Percentiles rank a stretch among this genome's conserved stretches.
phyloP scores from a whole-genome alignment of 2,797 vertebrate genomes.

The Hippopotamyrus pictus region DNA sequence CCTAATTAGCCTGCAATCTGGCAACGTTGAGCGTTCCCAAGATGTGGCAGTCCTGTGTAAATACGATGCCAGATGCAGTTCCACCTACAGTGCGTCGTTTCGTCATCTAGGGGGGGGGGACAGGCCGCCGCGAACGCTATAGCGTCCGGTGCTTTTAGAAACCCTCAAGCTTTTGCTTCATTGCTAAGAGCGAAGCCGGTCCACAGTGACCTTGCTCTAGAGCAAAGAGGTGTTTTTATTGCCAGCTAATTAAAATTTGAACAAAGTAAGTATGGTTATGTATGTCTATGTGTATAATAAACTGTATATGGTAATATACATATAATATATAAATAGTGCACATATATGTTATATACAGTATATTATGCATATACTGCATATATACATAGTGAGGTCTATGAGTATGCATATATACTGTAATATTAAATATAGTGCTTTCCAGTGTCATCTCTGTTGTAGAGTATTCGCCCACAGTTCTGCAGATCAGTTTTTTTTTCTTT shows the following conservation, averaged over 20 bases:
- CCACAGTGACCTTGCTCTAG: conserved; percentile 46
- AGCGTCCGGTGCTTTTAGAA: conserved; percentile 38
- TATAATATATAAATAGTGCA: neutral
- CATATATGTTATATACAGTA: neutral
- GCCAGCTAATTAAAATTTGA: conserved; percentile 16
- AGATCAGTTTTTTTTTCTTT: neutral
- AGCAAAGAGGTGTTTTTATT: conserved; percentile 32
- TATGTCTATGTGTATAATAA: neutral
- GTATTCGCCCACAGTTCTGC: neutral
- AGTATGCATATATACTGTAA: neutral
- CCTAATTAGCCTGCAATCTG: conserved; percentile 78
- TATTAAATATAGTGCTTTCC: neutral
- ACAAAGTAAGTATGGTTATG: neutral
- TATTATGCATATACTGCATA: neutral
- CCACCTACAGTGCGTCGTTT: conserved; percentile 71
- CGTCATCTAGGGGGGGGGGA: conserved; percentile 32
- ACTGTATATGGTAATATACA: neutral
- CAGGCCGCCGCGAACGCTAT: conserved; percentile 38
- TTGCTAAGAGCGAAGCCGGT: conserved; percentile 45
- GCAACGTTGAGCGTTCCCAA: conserved; percentile 66
- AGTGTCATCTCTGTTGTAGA: neutral
- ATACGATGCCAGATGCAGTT: conserved; percentile 71
- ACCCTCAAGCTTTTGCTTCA: conserved; percentile 28
- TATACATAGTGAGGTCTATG: neutral
- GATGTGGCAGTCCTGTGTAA: conserved; percentile 69